These are phyloP conservation scores for Didymodactylos carnosus DNA, from an alignment of 2,888 invertebrate species.

Conservation along the genomic window DNA sequence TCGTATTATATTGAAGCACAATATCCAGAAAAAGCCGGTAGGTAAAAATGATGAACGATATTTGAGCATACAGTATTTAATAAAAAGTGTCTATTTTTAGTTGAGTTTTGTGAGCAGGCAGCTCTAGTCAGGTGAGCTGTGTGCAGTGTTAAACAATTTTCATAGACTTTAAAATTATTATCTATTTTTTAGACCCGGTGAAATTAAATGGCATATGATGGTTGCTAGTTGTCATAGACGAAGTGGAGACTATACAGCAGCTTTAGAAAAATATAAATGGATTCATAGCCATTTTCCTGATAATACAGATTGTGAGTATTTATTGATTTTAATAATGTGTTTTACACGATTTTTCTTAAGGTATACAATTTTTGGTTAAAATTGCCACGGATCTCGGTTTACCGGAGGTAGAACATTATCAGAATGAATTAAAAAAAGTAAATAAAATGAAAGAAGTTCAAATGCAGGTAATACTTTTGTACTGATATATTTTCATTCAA, in stretches of 20 bases:
- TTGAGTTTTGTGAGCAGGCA: constrained; percentile 47
- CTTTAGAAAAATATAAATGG: constrained; percentile 58
- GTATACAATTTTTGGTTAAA: constrained; percentile 64
- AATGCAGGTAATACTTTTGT: not conserved
- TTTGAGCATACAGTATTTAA: too few relatives aligned
- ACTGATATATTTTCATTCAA: not conserved
- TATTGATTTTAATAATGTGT: not conserved
- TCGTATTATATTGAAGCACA: constrained; percentile 70
- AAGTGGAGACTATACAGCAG: constrained; percentile 59
- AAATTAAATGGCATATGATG: constrained; percentile 64
- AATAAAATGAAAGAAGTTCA: constrained; percentile 23
- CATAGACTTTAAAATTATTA: not conserved
- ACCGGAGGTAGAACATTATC: constrained; percentile 18
- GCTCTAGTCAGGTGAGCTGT: not conserved
- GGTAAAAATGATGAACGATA: too few relatives aligned
- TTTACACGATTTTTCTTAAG: constrained; percentile 30
- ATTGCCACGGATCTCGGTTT: constrained; percentile 64
- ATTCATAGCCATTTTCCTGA: constrained; percentile 77
- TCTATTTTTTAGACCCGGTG: constrained; percentile 42
- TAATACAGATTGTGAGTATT: constrained; percentile 59
- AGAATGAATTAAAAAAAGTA: constrained; percentile 61
- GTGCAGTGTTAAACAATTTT: not conserved
- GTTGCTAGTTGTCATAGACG: constrained; percentile 63
- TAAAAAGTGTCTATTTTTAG: too few relatives aligned
- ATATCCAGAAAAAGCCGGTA: constrained; percentile 71